Evolutionary conservation across 1,140 invertebrate species (phyloP).

Genomic region (Polyergus mexicanus): DNA sequence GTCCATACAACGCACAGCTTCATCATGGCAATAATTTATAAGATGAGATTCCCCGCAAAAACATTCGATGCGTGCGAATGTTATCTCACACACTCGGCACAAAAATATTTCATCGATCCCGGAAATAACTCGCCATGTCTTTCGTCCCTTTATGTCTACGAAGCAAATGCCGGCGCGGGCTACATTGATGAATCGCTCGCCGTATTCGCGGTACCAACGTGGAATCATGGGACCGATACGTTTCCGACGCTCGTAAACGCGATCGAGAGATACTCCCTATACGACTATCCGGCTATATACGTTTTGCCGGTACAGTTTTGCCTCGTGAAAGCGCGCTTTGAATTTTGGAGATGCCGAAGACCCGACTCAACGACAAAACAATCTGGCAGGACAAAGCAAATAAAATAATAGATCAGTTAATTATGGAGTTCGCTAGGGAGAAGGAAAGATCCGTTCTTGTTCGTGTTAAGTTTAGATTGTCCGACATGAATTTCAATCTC

Average conservation of each 20-base stretch:
- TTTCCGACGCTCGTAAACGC: slow-evolving; percentile 46
- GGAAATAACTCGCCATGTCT: slow-evolving; percentile 44
- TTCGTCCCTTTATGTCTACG: slow-evolving; percentile 44
- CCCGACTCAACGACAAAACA: slow-evolving; percentile 5
- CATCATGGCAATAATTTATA: slow-evolving; percentile 50
- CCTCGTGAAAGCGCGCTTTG: slow-evolving; percentile 2
- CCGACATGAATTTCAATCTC: neutral
- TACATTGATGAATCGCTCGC: slow-evolving; percentile 45
- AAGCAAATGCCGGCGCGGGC: slow-evolving; percentile 20
- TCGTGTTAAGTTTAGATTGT: slow-evolving; percentile 40
- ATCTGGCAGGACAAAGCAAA: slow-evolving; percentile 6
- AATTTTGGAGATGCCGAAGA: slow-evolving; percentile 17
- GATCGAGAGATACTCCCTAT: slow-evolving; percentile 48
- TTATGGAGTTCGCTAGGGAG: slow-evolving; percentile 50
- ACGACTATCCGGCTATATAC: slow-evolving; percentile 11
- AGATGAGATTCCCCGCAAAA: slow-evolving; percentile 10
- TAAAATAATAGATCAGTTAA: slow-evolving; percentile 61
- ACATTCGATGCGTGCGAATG: neutral
- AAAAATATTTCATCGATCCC: slow-evolving; percentile 50
- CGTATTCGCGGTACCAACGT: slow-evolving; percentile 20
- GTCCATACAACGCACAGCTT: slow-evolving; percentile 1
- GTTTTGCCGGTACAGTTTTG: slow-evolving; percentile 37
- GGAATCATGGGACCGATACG: slow-evolving; percentile 46
- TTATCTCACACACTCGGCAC: slow-evolving; percentile 9
- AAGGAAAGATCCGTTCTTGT: slow-evolving; percentile 15